Conservation (phyloP, 2,888 invertebrate species). For the Callosobruchus maculatus region DNA sequence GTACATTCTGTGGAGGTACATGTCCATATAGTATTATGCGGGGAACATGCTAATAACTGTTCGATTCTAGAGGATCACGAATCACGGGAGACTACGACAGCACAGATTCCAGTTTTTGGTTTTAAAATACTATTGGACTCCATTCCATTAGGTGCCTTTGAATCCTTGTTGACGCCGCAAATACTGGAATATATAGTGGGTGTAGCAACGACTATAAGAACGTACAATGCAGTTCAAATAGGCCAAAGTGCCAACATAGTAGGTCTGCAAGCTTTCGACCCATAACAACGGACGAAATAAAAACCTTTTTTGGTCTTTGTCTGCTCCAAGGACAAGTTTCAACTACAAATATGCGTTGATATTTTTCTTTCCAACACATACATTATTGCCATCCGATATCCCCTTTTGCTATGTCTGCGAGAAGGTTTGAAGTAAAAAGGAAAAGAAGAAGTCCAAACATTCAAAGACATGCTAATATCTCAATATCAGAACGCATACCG, state of each 20-base stretch:
- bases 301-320: constrained; percentile 15
- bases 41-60: no score
- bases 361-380: constrained; percentile 4
- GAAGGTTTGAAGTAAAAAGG: constrained; percentile 10
- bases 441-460: constrained; percentile 8
- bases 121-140: constrained; percentile 5
- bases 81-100: no score
- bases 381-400: constrained; percentile 11
- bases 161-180: constrained; percentile 2
- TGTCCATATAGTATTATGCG: no score
- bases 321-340: constrained; percentile 12
- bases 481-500: background rate
- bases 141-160: background rate
- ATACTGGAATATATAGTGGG: background rate
- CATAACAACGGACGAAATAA: constrained; percentile 9
- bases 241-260: background rate
- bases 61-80: no score
- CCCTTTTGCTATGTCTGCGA: constrained; percentile 4
- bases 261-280: background rate
- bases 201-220: constrained; percentile 7
- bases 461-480: constrained; percentile 2
- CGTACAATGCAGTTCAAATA: background rate
- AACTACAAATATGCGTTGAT: constrained; percentile 1
- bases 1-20: no score
- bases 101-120: constrained; percentile 9